phyloP scores from a whole-genome alignment of 2,113 vertebrate genomes.

The Xyliphius kryptos region DNA sequence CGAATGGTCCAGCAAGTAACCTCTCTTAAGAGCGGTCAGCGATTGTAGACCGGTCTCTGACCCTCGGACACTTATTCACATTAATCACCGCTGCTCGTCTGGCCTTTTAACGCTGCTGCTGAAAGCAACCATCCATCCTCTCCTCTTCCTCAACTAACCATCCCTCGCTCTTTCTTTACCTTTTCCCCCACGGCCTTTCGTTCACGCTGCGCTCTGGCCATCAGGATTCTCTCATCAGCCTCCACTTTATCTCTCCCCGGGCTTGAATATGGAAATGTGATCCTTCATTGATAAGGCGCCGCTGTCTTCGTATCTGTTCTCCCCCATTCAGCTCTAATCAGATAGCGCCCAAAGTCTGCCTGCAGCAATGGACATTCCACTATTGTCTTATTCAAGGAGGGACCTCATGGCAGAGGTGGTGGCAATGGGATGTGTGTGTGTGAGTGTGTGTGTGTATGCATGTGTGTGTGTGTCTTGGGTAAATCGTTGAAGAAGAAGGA shows the following conservation, averaged over 20 bases:
- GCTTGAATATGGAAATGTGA: conserved; percentile 98
- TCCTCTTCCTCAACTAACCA: conserved; percentile 36
- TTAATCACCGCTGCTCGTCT: conserved; percentile 82
- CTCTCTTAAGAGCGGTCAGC: conserved; percentile 80
- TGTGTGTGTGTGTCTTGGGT: conserved; percentile 13
- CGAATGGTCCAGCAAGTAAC: conserved; percentile 75
- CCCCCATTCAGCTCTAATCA: conserved; percentile 70
- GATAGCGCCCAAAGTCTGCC: conserved; percentile 65
- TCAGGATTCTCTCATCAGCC: conserved; percentile 93
- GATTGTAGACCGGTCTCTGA: conserved; percentile 67
- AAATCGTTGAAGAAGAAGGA: conserved; percentile 13
- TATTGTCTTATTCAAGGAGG: conserved; percentile 36
- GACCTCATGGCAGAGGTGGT: conserved; percentile 32
- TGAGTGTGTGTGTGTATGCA: conserved; percentile 23
- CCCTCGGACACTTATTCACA: conserved; percentile 88
- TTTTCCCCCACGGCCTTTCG: conserved; percentile 34
- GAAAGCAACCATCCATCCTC: conserved; percentile 84
- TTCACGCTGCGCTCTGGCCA: conserved; percentile 84
- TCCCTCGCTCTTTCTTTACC: conserved; percentile 35
- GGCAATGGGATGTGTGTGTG: conserved; percentile 28
- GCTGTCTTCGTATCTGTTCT: conserved; percentile 82
- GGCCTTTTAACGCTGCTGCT: conserved; percentile 70
- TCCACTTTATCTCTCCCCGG: conserved; percentile 77
- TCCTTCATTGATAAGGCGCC: conserved; percentile 87
- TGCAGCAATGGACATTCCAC: conserved; percentile 31